phyloP scores from a whole-genome alignment of 2,888 invertebrate species.

The Lamellibrachia columna region DNA sequence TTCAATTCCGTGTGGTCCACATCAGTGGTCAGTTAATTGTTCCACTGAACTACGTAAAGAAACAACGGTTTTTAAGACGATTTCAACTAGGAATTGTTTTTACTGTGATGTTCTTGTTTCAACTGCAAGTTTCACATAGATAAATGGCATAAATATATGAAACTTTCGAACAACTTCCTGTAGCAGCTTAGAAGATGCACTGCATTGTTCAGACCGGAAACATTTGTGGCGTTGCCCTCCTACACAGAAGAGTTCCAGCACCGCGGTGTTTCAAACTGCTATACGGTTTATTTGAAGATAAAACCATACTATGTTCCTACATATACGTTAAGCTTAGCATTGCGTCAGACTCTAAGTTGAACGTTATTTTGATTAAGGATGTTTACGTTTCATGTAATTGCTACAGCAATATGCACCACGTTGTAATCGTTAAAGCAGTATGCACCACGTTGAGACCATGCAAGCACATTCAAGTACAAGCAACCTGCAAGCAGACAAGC shows the following conservation, averaged over 20 bases:
- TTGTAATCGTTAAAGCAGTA: background rate
- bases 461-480: background rate
- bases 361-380: background rate
- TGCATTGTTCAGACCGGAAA: background rate
- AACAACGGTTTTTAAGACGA: background rate
- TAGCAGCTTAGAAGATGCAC: background rate
- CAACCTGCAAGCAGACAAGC: no score
- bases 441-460: background rate
- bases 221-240: background rate
- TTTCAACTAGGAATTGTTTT: background rate
- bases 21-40: background rate
- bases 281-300: background rate
- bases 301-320: background rate
- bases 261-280: background rate
- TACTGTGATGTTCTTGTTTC: background rate
- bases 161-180: no score
- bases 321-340: background rate
- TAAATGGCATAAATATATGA: no score
- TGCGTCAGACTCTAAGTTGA: background rate
- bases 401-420: background rate
- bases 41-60: background rate
- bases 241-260: background rate
- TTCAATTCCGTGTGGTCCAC: background rate
- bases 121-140: background rate
- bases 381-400: background rate